Evolutionary conservation across 2,797 vertebrate species (phyloP).

Genomic region (Bovichtus variegatus): DNA sequence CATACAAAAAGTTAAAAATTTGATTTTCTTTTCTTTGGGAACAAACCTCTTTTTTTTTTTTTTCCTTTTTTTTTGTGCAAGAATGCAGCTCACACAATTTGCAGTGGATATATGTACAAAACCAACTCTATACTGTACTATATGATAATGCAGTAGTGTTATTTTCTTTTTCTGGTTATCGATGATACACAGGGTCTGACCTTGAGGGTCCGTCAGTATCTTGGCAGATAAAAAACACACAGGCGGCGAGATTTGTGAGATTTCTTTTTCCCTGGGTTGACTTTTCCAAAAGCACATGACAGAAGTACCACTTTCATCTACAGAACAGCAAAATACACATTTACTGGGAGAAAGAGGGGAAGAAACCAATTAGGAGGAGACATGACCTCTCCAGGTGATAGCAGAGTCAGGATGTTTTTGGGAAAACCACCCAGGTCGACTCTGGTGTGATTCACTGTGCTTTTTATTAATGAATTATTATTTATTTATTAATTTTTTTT

Average conservation of each 20-base stretch:
- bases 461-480: background rate
- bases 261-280: constrained; percentile 14
- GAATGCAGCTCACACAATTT: constrained; percentile 60
- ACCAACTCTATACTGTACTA: constrained; percentile 35
- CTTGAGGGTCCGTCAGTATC: constrained; percentile 56
- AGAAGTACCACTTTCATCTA: constrained; percentile 32
- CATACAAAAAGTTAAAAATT: constrained; percentile 78
- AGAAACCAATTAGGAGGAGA: constrained; percentile 43
- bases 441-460: constrained; percentile 45
- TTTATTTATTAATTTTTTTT: background rate
- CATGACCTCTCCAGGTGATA: constrained; percentile 31
- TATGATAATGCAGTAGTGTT: constrained; percentile 51
- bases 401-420: constrained; percentile 46
- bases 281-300: constrained; percentile 49
- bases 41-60: constrained; percentile 59
- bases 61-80: too few species aligned
- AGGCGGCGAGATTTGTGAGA: background rate
- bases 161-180: constrained; percentile 52
- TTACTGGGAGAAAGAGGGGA: background rate
- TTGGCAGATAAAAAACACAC: constrained; percentile 42
- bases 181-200: constrained; percentile 79
- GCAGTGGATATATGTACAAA: constrained; percentile 61
- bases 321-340: constrained; percentile 22
- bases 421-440: constrained; percentile 40
- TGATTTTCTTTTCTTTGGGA: constrained; percentile 78